Percentiles rank a stretch among this genome's conserved stretches.
phyloP scores from a whole-genome alignment of 2,888 invertebrate species.

The Volucella zonaria region DNA sequence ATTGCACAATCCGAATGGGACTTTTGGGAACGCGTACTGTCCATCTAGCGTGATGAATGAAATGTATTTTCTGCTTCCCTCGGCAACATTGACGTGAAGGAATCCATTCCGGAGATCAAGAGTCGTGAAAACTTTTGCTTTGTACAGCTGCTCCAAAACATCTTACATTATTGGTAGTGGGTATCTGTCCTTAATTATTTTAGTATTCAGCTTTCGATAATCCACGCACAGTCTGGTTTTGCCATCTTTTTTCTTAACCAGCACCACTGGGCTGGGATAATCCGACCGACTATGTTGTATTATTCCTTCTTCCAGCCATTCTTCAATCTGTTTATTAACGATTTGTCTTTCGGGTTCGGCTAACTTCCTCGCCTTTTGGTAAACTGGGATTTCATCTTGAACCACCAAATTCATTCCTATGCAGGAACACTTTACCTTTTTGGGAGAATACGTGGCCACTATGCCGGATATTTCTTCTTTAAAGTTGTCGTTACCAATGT shows the following conservation, averaged over 20 bases:
- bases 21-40: conserved; percentile 79
- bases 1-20: conserved; percentile 80
- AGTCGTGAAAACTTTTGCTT: conserved; percentile 75
- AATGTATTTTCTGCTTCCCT: conserved; percentile 76
- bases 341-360: conserved; percentile 5
- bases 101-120: conserved; percentile 67
- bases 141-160: conserved; percentile 65
- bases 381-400: conserved; percentile 73
- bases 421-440: conserved; percentile 8
- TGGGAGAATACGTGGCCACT: conserved; percentile 71
- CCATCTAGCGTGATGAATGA: conserved; percentile 80
- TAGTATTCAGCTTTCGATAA: conserved; percentile 71
- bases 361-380: conserved; percentile 21
- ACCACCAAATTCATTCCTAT: conserved; percentile 15
- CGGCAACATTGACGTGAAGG: conserved; percentile 28
- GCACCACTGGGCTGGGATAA: conserved; percentile 76
- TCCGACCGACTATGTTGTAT: conserved; percentile 64
- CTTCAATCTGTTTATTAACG: conserved; percentile 4
- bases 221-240: conserved; percentile 75
- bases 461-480: conserved; percentile 3
- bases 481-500: conserved; percentile 67
- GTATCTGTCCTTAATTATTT: conserved; percentile 41
- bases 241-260: conserved; percentile 75
- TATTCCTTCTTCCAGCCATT: conserved; percentile 57
- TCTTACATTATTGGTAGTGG: conserved; percentile 50